Evolutionary conservation across 2,113 vertebrate genomes (phyloP).

Genomic region (Oenanthe melanoleuca): DNA sequence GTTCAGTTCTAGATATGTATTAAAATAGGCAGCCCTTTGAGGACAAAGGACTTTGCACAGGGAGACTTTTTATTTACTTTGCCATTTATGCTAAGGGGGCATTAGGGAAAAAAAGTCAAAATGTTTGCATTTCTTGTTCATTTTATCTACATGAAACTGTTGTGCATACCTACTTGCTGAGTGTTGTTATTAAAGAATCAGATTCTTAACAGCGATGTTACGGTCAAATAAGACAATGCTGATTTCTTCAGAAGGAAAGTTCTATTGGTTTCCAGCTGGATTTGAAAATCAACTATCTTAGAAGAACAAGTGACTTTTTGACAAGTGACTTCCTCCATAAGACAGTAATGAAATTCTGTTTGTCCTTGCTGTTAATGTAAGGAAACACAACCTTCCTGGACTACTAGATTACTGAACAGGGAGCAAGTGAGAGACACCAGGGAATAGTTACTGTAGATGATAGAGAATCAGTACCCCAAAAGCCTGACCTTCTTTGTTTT

Average conservation of each 20-base stretch:
- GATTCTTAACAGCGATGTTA: neutral
- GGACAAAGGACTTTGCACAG: conserved; percentile 17
- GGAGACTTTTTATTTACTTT: conserved; percentile 33
- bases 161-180: neutral
- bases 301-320: neutral
- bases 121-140: neutral
- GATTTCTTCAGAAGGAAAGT: neutral
- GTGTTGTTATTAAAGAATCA: neutral
- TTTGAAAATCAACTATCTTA: neutral
- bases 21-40: conserved; percentile 36
- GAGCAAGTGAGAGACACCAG: accelerated
- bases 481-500: neutral
- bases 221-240: neutral
- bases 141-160: conserved; percentile 21
- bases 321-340: neutral
- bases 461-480: neutral
- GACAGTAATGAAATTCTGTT: neutral
- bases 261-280: neutral
- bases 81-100: neutral
- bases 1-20: conserved; percentile 39
- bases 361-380: neutral
- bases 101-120: neutral
- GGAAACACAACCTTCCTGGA: neutral
- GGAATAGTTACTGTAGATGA: neutral
- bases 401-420: neutral